Evolutionary conservation across 2,113 vertebrate genomes (phyloP).

Genomic region (Suncus etruscus): DNA sequence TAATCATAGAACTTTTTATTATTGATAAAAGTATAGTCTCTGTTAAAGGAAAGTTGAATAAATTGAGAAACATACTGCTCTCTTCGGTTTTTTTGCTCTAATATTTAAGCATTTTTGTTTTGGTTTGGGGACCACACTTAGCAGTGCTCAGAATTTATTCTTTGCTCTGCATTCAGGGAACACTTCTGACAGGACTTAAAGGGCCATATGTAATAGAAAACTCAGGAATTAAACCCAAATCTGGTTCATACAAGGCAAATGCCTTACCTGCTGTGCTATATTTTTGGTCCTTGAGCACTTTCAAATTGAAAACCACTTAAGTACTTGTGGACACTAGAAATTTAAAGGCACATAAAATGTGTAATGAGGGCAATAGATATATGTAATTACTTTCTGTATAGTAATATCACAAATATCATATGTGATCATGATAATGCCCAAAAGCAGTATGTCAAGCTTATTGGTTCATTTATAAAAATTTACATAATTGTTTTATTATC

Average conservation of each 20-base stretch:
- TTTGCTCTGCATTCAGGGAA: no score
- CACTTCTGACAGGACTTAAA: no score
- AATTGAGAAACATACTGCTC: neutral
- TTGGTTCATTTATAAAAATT: neutral
- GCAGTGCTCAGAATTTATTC: no score
- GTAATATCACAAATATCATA: neutral
- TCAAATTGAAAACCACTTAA: no score
- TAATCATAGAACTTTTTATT: neutral
- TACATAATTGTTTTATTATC: neutral
- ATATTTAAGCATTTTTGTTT: neutral
- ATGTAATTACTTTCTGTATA: neutral
- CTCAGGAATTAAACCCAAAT: no score
- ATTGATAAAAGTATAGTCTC: neutral
- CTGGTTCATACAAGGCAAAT: no score
- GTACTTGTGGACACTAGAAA: neutral
- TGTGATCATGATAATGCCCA: neutral
- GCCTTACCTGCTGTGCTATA: no score
- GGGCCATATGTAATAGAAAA: no score
- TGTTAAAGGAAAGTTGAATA: slow-evolving; percentile 19
- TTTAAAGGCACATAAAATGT: neutral
- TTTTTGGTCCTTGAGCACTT: no score
- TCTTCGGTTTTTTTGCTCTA: slow-evolving; percentile 28
- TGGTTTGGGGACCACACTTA: no score
- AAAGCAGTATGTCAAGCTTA: neutral
- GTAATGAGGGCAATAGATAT: neutral